These are phyloP conservation scores for Bimastos eiseni DNA, from an alignment of 2,888 invertebrate species.

Conservation along the genomic window DNA sequence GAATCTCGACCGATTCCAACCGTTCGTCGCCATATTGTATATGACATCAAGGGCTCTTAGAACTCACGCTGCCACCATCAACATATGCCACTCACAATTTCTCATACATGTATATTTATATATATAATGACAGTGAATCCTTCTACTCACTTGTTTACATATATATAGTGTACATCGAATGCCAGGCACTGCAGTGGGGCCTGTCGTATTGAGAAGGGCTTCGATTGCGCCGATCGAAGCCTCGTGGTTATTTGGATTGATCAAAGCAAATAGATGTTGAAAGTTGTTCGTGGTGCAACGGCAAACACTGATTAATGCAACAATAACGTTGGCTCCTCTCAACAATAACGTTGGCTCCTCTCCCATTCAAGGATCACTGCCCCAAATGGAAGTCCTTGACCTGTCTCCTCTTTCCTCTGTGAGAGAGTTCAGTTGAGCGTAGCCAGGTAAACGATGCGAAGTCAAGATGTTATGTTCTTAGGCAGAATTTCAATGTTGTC, in stretches of 20 bases:
- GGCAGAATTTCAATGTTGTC: too few species aligned
- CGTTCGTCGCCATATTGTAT: constrained; percentile 13
- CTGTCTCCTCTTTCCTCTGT: not conserved
- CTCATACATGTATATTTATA: too few species aligned
- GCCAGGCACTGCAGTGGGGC: too few species aligned
- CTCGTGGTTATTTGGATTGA: not conserved
- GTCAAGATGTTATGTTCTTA: too few species aligned
- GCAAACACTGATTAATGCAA: not conserved
- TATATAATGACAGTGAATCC: not conserved
- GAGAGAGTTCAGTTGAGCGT: too few species aligned
- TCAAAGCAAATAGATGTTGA: not conserved
- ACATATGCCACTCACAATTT: constrained; percentile 13
- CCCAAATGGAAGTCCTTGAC: not conserved
- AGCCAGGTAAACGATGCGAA: too few species aligned
- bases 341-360: too few species aligned
- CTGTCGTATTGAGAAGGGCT: not conserved
- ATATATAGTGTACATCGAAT: not conserved
- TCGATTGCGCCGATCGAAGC: not conserved
- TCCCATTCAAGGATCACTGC: too few species aligned
- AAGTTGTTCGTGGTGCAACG: not conserved
- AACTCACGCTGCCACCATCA: not conserved
- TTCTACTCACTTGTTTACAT: not conserved
- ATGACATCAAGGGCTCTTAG: not conserved
- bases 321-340: not conserved
- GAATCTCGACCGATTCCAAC: constrained; percentile 13